phyloP scores from a whole-genome alignment of 1,140 invertebrate genomes.

The Drosophila burlai region DNA sequence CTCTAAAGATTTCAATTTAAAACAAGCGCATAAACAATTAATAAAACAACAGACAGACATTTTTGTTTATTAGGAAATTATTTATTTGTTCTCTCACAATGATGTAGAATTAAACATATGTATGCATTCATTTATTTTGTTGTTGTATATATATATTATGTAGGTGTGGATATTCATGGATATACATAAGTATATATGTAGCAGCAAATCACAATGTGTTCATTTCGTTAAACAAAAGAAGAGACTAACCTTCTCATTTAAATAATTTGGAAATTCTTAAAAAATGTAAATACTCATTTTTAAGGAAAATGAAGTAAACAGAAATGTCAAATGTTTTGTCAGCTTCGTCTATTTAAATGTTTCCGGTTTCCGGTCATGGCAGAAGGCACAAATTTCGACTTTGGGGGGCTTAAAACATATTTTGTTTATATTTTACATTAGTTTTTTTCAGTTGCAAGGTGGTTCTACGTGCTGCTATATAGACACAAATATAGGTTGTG shows the following conservation, averaged over 20 bases:
- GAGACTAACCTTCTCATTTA: conserved; percentile 17
- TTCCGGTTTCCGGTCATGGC: conserved; percentile 24
- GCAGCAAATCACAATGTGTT: conserved; percentile 70
- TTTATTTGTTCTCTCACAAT: conserved; percentile 73
- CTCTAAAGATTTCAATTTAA: neutral
- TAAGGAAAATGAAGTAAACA: conserved; percentile 2
- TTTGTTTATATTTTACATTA: conserved; percentile 17
- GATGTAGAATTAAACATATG: conserved; percentile 74
- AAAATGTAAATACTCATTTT: conserved; percentile 10
- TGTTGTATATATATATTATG: conserved; percentile 29
- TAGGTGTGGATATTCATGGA: conserved; percentile 16
- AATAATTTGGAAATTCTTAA: conserved; percentile 27
- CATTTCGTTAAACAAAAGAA: conserved; percentile 47
- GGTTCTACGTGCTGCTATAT: conserved; percentile 47
- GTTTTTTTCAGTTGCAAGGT: conserved; percentile 39
- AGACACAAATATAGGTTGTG: conserved; percentile 28
- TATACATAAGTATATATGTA: conserved; percentile 37
- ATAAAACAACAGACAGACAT: conserved; percentile 74
- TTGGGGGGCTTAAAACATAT: conserved; percentile 14
- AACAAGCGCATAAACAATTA: conserved; percentile 48
- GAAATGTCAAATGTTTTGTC: neutral
- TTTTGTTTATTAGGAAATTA: conserved; percentile 62
- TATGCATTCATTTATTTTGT: conserved; percentile 65
- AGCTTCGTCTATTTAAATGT: conserved; percentile 17
- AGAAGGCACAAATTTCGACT: conserved; percentile 60